Evolutionary conservation across 2,797 vertebrate genomes (phyloP).

Genomic region (Streptopelia turtur): DNA sequence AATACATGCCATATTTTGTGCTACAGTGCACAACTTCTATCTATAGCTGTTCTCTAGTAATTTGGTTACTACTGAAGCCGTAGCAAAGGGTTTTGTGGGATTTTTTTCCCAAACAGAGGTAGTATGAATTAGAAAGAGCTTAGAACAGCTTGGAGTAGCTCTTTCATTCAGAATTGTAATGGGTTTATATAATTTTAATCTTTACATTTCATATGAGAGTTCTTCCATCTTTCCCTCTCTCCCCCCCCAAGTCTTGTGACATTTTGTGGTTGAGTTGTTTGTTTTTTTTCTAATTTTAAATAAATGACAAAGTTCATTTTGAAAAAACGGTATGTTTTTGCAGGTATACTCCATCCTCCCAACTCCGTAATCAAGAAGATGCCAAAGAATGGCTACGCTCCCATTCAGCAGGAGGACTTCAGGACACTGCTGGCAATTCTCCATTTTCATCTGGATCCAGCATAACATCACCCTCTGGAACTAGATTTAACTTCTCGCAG

Average conservation of each 20-base stretch:
- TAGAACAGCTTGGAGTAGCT: not conserved
- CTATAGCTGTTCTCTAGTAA: not conserved
- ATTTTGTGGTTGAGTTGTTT: not conserved
- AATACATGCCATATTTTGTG: not conserved
- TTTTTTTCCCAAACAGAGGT: not conserved
- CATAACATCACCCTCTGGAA: slow-evolving; percentile 93
- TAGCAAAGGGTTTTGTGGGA: not conserved
- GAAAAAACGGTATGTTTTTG: slow-evolving; percentile 10
- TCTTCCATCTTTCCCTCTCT: slow-evolving; percentile 1
- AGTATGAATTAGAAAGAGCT: not conserved
- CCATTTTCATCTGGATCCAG: slow-evolving; percentile 96
- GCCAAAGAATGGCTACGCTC: slow-evolving; percentile 97
- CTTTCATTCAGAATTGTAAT: not conserved
- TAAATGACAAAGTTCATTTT: not conserved
- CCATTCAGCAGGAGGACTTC: slow-evolving; percentile 92
- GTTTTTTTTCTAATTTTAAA: not conserved
- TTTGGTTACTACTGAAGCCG: not conserved
- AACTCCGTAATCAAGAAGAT: slow-evolving; percentile 91
- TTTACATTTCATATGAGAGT: not conserved
- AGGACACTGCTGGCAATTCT: slow-evolving; percentile 90
- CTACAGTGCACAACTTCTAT: not conserved
- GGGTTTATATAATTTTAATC: not conserved
- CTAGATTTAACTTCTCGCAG: slow-evolving; percentile 94
- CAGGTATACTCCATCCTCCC: slow-evolving; percentile 92
- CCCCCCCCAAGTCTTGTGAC: not conserved